Conservation (phyloP, 2,113 vertebrate genomes). For the Pedetes capensis region DNA sequence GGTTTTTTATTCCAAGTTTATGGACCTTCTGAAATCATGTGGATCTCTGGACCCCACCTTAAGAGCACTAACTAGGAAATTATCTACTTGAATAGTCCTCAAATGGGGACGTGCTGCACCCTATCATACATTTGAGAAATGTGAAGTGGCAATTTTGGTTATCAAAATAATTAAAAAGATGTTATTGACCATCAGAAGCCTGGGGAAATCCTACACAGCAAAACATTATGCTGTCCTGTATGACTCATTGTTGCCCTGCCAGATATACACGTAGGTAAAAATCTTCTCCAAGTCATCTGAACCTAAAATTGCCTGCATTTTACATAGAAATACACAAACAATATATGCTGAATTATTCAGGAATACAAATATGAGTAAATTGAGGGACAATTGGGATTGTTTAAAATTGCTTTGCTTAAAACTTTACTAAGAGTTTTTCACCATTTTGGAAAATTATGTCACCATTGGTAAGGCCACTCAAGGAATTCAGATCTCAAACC, state of each 20-base stretch:
- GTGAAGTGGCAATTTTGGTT: background rate
- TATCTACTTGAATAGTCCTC: background rate
- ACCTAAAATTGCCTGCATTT: background rate
- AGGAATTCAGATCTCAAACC: background rate
- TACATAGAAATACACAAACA: conserved; percentile 1
- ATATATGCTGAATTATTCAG: background rate
- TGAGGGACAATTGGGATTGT: background rate
- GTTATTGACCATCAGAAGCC: background rate
- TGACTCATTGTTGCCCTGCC: background rate
- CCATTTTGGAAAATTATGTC: conserved; percentile 14
- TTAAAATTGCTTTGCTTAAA: background rate
- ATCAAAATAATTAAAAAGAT: background rate
- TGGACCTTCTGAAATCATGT: background rate
- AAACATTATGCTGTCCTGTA: background rate
- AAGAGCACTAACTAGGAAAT: background rate
- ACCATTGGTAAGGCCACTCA: background rate
- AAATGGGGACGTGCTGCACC: background rate
- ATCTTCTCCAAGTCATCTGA: background rate
- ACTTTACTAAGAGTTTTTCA: background rate
- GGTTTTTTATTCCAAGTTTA: background rate
- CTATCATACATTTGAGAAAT: background rate
- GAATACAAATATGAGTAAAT: background rate
- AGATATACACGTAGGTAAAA: background rate
- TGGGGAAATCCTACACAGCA: background rate
- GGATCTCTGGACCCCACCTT: background rate